phyloP scores from a whole-genome alignment of 1,140 invertebrate species.

The Monomorium pharaonis region DNA sequence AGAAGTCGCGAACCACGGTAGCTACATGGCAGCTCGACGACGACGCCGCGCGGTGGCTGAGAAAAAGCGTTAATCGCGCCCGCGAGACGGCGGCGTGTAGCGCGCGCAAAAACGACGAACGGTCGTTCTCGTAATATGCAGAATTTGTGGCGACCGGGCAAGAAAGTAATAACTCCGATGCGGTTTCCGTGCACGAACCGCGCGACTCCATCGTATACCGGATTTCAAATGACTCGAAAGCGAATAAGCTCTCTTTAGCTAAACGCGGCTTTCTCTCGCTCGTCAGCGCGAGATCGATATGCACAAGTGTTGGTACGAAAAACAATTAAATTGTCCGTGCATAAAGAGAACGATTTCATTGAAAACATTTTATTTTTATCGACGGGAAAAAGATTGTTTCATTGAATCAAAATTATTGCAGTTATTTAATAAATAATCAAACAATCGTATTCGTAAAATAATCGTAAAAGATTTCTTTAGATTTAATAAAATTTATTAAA shows the following conservation, averaged over 20 bases:
- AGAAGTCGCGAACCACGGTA: slow-evolving; percentile 7
- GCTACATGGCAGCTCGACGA: background rate
- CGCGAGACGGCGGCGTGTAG: background rate
- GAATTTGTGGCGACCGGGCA: background rate
- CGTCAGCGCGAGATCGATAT: background rate
- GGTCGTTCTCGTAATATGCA: slow-evolving; percentile 21
- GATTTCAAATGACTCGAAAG: background rate
- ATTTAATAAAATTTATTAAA: too few species aligned
- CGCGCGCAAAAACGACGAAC: slow-evolving; percentile 11
- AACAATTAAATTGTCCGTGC: background rate
- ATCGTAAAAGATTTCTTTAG: too few species aligned
- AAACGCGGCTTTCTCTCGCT: background rate
- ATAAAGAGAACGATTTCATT: too few species aligned
- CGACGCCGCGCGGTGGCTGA: background rate
- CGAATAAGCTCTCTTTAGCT: slow-evolving; percentile 7
- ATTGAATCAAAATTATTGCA: too few species aligned
- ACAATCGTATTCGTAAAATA: too few species aligned
- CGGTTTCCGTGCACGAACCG: background rate
- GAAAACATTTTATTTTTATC: too few species aligned
- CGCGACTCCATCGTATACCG: background rate
- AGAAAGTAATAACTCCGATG: slow-evolving; percentile 31
- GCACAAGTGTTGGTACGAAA: background rate
- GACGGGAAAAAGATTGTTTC: too few species aligned
- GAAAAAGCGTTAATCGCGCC: slow-evolving; percentile 13
- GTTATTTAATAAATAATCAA: too few species aligned